A percentile compares a stretch with the other conserved stretches of the same genome.
phyloP scores from a whole-genome alignment of 2,888 invertebrate species.

The Halictus ligatus region DNA sequence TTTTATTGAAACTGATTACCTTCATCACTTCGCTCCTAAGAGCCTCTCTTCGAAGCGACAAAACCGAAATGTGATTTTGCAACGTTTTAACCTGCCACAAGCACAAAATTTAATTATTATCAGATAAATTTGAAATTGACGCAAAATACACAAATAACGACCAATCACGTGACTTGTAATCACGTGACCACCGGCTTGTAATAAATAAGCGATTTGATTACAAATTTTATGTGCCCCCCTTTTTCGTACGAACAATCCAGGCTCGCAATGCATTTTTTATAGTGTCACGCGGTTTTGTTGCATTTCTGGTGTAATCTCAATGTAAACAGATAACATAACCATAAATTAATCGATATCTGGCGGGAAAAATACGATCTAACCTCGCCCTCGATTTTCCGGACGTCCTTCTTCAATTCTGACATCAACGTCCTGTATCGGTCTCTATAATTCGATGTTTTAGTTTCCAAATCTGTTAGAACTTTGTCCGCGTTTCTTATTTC shows the following conservation, averaged over 20 bases:
- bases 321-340: neutral
- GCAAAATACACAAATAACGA: neutral
- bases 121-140: neutral
- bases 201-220: neutral
- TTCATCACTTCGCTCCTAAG: conserved; percentile 68
- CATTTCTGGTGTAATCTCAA: neutral
- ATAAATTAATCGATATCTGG: neutral
- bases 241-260: neutral
- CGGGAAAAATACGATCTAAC: conserved; percentile 58
- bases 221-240: neutral
- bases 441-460: conserved; percentile 59
- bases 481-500: conserved; percentile 67
- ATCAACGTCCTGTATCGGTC: conserved; percentile 70
- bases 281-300: neutral
- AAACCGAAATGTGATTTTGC: conserved; percentile 64
- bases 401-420: conserved; percentile 72
- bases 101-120: neutral
- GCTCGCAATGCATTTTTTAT: neutral
- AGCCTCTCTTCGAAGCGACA: conserved; percentile 67
- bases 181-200: neutral
- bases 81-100: conserved; percentile 63
- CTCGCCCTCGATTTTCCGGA: conserved; percentile 73
- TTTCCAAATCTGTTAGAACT: conserved; percentile 64
- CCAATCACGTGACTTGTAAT: neutral
- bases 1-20: conserved; percentile 48